Base-by-base conservation (phyloP, 2,888 invertebrate species). In the Lomographa bimaculata region DNA sequence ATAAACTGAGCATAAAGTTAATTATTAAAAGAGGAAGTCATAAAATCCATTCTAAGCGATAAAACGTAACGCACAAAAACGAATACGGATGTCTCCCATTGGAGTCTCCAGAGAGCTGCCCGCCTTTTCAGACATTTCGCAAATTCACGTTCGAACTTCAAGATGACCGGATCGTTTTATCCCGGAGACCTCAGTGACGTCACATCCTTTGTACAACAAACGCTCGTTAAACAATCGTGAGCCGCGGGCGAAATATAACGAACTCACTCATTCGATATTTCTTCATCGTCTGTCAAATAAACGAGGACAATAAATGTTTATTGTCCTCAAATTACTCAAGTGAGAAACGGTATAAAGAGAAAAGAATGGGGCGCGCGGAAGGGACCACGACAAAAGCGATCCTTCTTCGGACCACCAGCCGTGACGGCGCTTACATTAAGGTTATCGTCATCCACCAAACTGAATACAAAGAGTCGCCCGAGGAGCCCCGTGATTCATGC, bases 401-500 rank as follows among this genome's bases (percentile, higher is more conserved):
- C 84, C 79, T 83, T 87, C 85, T 83, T 72, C 70, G 77, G 83
- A 79, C 84, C 84, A 79, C 80, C 83, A 79, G 79, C 84, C 85
- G 84, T 87, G 86, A 80, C 86, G 80, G 59, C 82, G 87, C 87
- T 84, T 87, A 87, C 86, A 87, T 87, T 87, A 87, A 79, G 86
- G 86, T 86, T 87, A 87, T 87, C 87, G 80, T 80, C 81, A 81
- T 72, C 79, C 80, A 75, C 86, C 86, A 86, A 87, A 85, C 86
- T 71, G 81, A 84, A 82, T 77, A 84, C 82, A 85, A 84, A 80
- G 82, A 76, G 70, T 71, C 65, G 72, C 70, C 67, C 67, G 66
- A 72, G 77, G 76, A 80, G 74, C 75, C 67, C 69, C 69, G 74
- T 84, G 84, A 86, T 83, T 86, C 85, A 84, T 79, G 36, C 42